phyloP scores from a whole-genome alignment of 2,113 vertebrate genomes.

The Rana temporaria region DNA sequence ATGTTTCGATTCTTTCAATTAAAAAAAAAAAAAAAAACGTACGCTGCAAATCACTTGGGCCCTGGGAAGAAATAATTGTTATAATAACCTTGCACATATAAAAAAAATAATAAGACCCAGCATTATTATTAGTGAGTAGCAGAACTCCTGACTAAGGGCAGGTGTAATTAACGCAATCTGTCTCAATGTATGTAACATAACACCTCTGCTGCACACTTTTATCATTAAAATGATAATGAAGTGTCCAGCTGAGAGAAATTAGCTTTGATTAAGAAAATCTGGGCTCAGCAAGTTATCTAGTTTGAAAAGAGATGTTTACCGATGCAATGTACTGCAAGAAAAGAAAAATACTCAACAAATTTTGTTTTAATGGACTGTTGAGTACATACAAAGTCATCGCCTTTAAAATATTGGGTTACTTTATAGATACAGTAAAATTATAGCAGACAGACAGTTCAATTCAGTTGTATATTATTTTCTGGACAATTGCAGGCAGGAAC shows the following conservation, averaged over 20 bases:
- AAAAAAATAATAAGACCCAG: constrained; percentile 1
- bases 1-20: not conserved
- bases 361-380: no score
- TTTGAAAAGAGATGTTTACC: constrained; percentile 8
- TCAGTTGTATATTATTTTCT: no score
- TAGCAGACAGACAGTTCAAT: no score
- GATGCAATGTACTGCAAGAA: not conserved
- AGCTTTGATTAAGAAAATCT: constrained; percentile 37
- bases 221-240: constrained; percentile 44
- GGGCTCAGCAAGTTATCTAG: constrained; percentile 24
- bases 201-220: constrained; percentile 33
- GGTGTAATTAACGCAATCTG: constrained; percentile 44
- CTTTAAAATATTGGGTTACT: no score
- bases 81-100: constrained; percentile 6
- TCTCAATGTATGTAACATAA: constrained; percentile 37
- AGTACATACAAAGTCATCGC: no score
- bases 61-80: not conserved
- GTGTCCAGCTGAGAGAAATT: constrained; percentile 37
- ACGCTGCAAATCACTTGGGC: not conserved
- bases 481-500: no score
- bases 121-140: constrained; percentile 9
- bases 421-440: no score
- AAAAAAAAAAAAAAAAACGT: constrained; percentile 9
- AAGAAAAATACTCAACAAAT: constrained; percentile 1
- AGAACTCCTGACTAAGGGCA: constrained; percentile 30